Evolutionary conservation across 2,888 invertebrate species (phyloP).

Genomic region (Ochropacha duplaris): DNA sequence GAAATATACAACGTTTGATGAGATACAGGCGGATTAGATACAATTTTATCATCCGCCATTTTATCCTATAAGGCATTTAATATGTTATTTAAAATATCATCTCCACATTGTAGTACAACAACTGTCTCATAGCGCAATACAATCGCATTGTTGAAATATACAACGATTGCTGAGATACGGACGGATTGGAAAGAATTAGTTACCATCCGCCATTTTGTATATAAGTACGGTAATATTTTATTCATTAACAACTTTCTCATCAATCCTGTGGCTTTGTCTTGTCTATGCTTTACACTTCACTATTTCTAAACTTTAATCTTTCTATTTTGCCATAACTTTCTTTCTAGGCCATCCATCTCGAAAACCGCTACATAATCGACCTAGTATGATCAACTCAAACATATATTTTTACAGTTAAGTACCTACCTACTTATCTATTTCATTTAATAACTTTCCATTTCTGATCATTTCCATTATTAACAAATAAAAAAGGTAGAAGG

Average conservation of each 20-base stretch:
- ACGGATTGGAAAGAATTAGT: neutral
- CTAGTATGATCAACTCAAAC: neutral
- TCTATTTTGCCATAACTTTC: neutral
- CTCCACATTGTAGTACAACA: no score
- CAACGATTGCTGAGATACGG: neutral
- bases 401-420: neutral
- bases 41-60: no score
- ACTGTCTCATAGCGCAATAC: neutral
- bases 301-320: neutral
- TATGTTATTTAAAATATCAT: no score
- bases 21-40: no score
- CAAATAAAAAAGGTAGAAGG: no score
- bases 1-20: no score
- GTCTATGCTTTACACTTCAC: no score
- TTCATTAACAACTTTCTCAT: no score
- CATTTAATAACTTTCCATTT: neutral
- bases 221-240: no score
- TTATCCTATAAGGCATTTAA: no score
- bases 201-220: neutral
- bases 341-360: neutral
- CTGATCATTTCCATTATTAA: no score
- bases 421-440: neutral
- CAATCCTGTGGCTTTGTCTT: no score
- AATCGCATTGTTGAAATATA: neutral
- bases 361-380: neutral